Percentiles rank a stretch among this genome's conserved stretches.
Conservation (phyloP, 2,113 vertebrate genomes). For the Capra hircus region DNA sequence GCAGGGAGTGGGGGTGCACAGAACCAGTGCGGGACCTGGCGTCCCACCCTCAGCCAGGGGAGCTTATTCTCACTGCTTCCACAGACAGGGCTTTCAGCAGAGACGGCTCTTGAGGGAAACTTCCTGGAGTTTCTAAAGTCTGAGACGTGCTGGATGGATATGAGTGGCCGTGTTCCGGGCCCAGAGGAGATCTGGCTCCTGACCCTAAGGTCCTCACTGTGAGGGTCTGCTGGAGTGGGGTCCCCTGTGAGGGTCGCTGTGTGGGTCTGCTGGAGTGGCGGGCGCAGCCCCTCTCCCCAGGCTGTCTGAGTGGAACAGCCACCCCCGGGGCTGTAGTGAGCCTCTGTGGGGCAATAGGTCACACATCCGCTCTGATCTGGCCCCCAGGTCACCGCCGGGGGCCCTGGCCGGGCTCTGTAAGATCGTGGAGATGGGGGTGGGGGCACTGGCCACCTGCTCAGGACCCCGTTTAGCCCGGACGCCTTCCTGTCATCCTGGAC, state of each 20-base stretch:
- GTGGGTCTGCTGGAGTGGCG: too few species aligned
- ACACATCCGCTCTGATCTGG: neutral
- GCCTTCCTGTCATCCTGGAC: neutral
- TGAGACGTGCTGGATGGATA: neutral
- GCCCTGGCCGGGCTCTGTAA: neutral
- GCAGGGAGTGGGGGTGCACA: neutral
- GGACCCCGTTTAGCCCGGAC: neutral
- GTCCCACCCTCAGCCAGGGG: too few species aligned
- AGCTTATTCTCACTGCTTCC: neutral
- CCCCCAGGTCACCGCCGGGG: neutral
- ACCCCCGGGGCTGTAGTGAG: neutral
- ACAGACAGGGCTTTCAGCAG: neutral
- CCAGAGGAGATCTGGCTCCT: neutral
- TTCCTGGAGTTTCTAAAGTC: neutral
- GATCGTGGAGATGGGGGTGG: neutral
- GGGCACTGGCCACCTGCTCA: neutral
- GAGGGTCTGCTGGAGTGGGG: too few species aligned
- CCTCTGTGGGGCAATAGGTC: too few species aligned
- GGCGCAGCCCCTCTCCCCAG: neutral
- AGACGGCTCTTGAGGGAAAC: neutral
- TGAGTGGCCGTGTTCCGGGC: too few species aligned
- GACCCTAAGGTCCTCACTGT: neutral
- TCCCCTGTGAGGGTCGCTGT: too few species aligned
- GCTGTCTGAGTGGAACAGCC: neutral
- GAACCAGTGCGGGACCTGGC: neutral